These are phyloP conservation scores for Campylomormyrus tamandua DNA, from an alignment of 2,113 vertebrate species.

Conservation along the genomic window DNA sequence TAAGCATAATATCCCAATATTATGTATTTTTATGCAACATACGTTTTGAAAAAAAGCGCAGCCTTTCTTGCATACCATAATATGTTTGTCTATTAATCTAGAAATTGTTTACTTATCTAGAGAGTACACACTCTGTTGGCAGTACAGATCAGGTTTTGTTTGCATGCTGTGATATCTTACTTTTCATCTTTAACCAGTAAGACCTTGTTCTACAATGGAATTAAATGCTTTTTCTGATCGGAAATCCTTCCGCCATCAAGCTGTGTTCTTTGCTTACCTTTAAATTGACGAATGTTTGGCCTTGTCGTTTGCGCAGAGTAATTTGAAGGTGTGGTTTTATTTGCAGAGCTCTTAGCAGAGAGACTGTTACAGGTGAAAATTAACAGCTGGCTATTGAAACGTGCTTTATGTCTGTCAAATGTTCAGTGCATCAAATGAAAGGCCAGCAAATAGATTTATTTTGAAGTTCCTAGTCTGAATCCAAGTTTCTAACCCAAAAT, in stretches of 20 bases:
- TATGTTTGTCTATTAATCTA: background rate
- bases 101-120: background rate
- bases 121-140: background rate
- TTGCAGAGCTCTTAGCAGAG: background rate
- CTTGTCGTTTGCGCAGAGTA: background rate
- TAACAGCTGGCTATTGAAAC: background rate
- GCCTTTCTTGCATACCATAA: background rate
- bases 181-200: background rate
- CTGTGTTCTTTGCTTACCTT: background rate
- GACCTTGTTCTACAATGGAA: background rate
- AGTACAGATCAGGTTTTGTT: background rate
- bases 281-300: background rate
- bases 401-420: background rate
- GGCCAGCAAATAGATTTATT: background rate
- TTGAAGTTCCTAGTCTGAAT: background rate
- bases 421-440: background rate
- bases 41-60: background rate
- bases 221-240: background rate
- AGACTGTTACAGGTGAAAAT: background rate
- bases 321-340: background rate
- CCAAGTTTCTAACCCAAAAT: background rate
- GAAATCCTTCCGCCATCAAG: background rate
- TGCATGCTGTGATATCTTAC: background rate
- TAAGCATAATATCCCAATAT: background rate
- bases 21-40: background rate